Evolutionary conservation across 2,113 vertebrate species (phyloP).

Genomic region (Mystacornis crossleyi): DNA sequence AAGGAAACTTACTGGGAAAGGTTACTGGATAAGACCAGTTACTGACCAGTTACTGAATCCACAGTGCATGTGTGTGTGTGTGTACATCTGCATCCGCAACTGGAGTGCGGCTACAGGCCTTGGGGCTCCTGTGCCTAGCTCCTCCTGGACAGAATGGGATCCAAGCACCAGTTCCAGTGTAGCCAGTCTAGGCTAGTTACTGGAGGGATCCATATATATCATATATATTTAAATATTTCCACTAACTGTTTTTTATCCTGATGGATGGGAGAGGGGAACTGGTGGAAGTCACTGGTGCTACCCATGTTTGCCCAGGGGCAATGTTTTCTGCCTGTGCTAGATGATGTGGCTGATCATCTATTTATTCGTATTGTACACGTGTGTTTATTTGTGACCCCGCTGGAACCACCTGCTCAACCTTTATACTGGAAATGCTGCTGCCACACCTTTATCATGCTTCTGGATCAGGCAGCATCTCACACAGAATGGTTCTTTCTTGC

Average conservation of each 20-base stretch:
- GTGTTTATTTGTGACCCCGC: neutral
- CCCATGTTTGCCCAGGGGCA: accelerated
- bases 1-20: neutral
- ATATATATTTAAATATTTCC: accelerated
- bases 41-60: neutral
- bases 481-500: accelerated
- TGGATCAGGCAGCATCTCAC: neutral
- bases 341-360: neutral
- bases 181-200: neutral
- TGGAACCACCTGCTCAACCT: neutral
- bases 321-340: neutral
- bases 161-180: neutral
- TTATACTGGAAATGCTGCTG: neutral
- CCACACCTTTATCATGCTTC: neutral
- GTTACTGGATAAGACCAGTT: neutral
- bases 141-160: neutral
- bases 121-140: neutral
- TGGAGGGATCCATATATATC: neutral
- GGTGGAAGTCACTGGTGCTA: neutral
- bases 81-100: neutral
- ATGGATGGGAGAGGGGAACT: accelerated
- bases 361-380: accelerated
- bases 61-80: accelerated
- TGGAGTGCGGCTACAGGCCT: neutral
- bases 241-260: neutral